Base-by-base conservation (phyloP, 2,113 vertebrate species). In the Rhabdomys dilectus region DNA sequence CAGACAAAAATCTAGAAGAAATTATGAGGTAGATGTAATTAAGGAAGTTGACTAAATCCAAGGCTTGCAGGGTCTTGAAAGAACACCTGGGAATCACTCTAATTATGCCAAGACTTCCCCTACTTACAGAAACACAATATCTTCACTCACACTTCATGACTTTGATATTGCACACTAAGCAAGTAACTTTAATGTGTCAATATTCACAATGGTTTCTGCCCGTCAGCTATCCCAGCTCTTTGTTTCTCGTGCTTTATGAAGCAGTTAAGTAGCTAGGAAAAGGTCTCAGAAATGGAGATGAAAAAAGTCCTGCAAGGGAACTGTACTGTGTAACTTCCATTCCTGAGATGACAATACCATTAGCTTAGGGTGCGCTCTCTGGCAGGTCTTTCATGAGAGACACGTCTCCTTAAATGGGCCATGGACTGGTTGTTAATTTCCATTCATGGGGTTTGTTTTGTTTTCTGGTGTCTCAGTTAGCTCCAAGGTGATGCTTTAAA, bases 391-490 rank as follows among this genome's bases (percentile, higher is more conserved):
- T 92, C 94, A 80, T 91, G 86, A 90, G 76, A 93, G 5, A 34
- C 70, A 6, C 36, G 62, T 60, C 91, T 92, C 70, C 56, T 77
- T 94, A 97, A 97, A 60, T 97, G 96, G 98, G 97, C 91, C 97
- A 97, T 24, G 66, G 96, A 21, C 85, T 93, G 86, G 91, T 89
- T 93, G 92, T 96, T 97, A 88, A 98, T 97, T 97, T 98, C 93
- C 88, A 92, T 95, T 97, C 95, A 87, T 72, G 64, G 64, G 78
- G 13, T 77, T 95, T 93, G 88, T 91, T 97, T 97, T 96, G 68
- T 93, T 94, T 97, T 96, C 95, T 60, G 66, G 84, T 22, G n/a
- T 95, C 92, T 97, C 88, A 64, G 86, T 87, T 94, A 73, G 64
- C 81, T 95, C 92, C 56, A 94, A 93, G 76, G 72, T 66, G 60